Percentiles rank a stretch among this genome's conserved stretches.
phyloP scores from a whole-genome alignment of 2,113 vertebrate species.

The Chrysemys picta region DNA sequence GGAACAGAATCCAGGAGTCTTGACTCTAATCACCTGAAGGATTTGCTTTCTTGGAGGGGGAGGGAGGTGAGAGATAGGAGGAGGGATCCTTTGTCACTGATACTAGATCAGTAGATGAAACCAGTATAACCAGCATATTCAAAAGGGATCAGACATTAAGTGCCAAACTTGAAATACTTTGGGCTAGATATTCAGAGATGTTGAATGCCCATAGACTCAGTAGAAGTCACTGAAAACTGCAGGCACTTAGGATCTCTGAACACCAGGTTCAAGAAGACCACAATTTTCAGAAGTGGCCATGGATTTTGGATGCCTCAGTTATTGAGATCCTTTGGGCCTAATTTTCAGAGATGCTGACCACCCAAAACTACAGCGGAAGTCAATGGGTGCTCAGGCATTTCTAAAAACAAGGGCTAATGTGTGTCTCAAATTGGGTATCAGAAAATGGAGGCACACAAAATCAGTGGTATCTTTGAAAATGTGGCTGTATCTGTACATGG shows the following conservation, averaged over 20 bases:
- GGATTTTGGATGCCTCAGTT: neutral
- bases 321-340: neutral
- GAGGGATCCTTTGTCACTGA: neutral
- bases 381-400: neutral
- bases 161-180: neutral
- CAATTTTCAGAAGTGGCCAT: neutral
- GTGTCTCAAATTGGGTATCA: neutral
- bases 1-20: neutral
- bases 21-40: fast-evolving
- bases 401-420: neutral
- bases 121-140: neutral
- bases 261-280: neutral
- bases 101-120: neutral
- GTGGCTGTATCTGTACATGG: neutral
- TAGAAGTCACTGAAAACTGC: neutral
- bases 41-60: neutral
- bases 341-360: neutral
- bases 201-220: neutral
- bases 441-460: neutral
- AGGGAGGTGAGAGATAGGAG: neutral
- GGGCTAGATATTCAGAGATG: neutral
- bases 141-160: neutral
- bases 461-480: neutral
- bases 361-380: neutral
- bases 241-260: neutral